phyloP scores from a whole-genome alignment of 2,888 invertebrate species.

The Trachelus iudaicus region DNA sequence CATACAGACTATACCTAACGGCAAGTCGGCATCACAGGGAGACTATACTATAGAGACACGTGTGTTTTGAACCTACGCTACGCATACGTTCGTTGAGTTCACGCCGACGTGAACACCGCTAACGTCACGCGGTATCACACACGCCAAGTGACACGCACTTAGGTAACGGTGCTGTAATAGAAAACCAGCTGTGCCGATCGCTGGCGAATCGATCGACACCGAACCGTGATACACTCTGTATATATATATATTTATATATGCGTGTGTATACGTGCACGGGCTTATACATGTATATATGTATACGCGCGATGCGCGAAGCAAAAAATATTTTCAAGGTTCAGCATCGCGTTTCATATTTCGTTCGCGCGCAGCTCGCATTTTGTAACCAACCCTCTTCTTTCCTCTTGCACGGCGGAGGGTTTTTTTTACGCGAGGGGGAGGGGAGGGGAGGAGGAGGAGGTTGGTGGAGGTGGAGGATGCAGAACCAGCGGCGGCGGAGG shows the following conservation, averaged over 20 bases:
- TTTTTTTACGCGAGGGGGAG: not conserved
- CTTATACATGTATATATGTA: not conserved
- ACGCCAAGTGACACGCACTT: conserved; percentile 6
- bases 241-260: not conserved
- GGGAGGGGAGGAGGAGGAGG: no score
- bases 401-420: not conserved
- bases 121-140: not conserved
- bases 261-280: not conserved
- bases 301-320: not conserved
- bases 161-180: conserved; percentile 15
- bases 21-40: not conserved
- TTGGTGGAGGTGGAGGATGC: not conserved
- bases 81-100: conserved; percentile 40
- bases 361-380: not conserved
- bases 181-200: conserved; percentile 44
- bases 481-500: not conserved
- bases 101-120: not conserved
- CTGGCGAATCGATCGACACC: conserved; percentile 31
- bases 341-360: not conserved
- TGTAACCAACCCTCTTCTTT: not conserved
- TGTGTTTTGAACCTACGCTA: conserved; percentile 50
- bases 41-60: conserved; percentile 41
- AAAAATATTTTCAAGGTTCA: conserved; percentile 2
- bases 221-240: conserved; percentile 8
- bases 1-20: not conserved